A percentile compares a stretch with the other conserved stretches of the same genome.
These are phyloP conservation scores for Hippocampus guttulatus DNA, from an alignment of 2,113 vertebrate species.

Conservation along the genomic window DNA sequence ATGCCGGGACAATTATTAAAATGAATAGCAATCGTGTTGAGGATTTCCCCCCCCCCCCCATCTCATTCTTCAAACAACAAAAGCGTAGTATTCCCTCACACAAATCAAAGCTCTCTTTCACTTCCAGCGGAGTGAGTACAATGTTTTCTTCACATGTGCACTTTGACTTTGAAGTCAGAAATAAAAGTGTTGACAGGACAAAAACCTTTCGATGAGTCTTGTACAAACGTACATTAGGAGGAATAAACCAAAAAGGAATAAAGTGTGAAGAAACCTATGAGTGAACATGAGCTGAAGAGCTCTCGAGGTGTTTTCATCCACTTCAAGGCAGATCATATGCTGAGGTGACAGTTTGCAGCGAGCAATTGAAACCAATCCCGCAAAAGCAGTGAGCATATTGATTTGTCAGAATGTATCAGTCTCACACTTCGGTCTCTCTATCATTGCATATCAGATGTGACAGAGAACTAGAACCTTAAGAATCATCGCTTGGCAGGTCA, in stretches of 20 bases:
- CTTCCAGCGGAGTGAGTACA: conserved; percentile 13
- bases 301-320: conserved; percentile 1
- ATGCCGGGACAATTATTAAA: background rate
- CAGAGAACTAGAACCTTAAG: conserved; percentile 4
- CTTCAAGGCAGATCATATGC: background rate
- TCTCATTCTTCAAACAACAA: background rate
- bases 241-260: conserved; percentile 24
- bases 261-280: conserved; percentile 31
- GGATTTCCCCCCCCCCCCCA: background rate
- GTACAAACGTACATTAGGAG: conserved; percentile 20
- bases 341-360: conserved; percentile 11
- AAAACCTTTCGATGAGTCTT: conserved; percentile 31
- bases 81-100: background rate
- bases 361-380: background rate
- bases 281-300: conserved; percentile 6
- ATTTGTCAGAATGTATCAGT: conserved; percentile 22
- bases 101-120: conserved; percentile 9
- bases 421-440: background rate
- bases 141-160: conserved; percentile 6
- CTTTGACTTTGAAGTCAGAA: conserved; percentile 23
- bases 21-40: background rate
- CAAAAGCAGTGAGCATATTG: conserved; percentile 13
- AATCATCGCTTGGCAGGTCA: background rate
- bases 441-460: conserved; percentile 17
- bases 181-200: conserved; percentile 22